Percentiles rank a stretch among this genome's conserved stretches.
Evolutionary conservation across 2,888 invertebrate genomes (phyloP).

Genomic region (Ochropleura leucogaster): DNA sequence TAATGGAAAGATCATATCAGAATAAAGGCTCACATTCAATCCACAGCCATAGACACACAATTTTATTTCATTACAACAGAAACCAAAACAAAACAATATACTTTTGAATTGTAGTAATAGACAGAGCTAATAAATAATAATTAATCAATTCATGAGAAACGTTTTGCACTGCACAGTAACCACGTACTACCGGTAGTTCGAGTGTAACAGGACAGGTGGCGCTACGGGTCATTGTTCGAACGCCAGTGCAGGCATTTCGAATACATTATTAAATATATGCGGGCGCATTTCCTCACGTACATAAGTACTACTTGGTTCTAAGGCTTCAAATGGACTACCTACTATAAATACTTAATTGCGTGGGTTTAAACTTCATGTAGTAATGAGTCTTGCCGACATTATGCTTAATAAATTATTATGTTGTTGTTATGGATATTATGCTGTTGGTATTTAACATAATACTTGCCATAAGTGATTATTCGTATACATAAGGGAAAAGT

Average conservation of each 20-base stretch:
- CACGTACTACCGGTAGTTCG: conserved; percentile 53
- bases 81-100: neutral
- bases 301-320: conserved; percentile 23
- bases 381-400: conserved; percentile 27
- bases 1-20: neutral
- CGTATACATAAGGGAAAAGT: neutral
- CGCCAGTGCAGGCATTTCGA: conserved; percentile 35
- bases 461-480: neutral
- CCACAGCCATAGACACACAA: neutral
- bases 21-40: neutral
- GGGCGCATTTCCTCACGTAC: conserved; percentile 63
- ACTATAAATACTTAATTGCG: conserved; percentile 51
- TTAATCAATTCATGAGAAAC: conserved; percentile 35
- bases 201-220: conserved; percentile 59
- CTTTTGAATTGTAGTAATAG: neutral
- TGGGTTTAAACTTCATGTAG: conserved; percentile 30
- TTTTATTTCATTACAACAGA: neutral
- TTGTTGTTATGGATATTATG: neutral
- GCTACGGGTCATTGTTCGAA: conserved; percentile 64
- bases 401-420: conserved; percentile 27
- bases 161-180: conserved; percentile 30
- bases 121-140: neutral
- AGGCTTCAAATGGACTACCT: conserved; percentile 38
- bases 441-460: neutral
- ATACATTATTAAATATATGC: conserved; percentile 61